Percentiles rank a stretch among this genome's conserved stretches.
Evolutionary conservation across 2,888 invertebrate species (phyloP).

Genomic region (Apoda limacodes): DNA sequence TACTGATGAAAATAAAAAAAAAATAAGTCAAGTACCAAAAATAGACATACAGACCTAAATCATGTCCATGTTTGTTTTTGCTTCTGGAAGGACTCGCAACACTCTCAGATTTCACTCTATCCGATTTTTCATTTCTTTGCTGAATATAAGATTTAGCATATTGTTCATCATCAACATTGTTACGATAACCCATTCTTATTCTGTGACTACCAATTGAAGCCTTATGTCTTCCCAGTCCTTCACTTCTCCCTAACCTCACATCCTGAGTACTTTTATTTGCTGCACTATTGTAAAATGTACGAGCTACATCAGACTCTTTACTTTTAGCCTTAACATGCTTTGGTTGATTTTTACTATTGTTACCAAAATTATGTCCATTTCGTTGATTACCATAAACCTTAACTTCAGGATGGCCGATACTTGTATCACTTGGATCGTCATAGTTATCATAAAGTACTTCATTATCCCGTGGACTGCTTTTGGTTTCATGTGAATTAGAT

Average conservation of each 20-base stretch:
- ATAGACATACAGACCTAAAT: conserved; percentile 6
- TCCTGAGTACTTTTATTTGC: conserved; percentile 47
- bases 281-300: conserved; percentile 54
- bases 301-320: conserved; percentile 41
- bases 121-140: conserved; percentile 33
- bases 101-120: conserved; percentile 26
- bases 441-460: conserved; percentile 18
- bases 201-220: conserved; percentile 44
- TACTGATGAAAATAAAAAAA: background rate
- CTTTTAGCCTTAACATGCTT: no score
- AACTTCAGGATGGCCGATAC: conserved; percentile 19
- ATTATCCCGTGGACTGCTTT: conserved; percentile 13
- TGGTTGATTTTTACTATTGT: conserved; percentile 28
- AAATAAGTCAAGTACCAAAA: background rate
- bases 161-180: conserved; percentile 48
- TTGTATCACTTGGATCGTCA: conserved; percentile 18
- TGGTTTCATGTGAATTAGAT: conserved; percentile 21
- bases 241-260: conserved; percentile 40
- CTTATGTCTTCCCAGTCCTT: conserved; percentile 32
- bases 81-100: conserved; percentile 35
- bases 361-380: conserved; percentile 17
- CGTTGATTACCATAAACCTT: conserved; percentile 10
- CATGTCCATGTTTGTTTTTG: conserved; percentile 27
- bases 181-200: conserved; percentile 35
- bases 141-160: conserved; percentile 48